Evolutionary conservation across 2,888 invertebrate species (phyloP), one percentile per base, ranked within the genome.

Genomic region (Amphipoea oculea): DNA sequence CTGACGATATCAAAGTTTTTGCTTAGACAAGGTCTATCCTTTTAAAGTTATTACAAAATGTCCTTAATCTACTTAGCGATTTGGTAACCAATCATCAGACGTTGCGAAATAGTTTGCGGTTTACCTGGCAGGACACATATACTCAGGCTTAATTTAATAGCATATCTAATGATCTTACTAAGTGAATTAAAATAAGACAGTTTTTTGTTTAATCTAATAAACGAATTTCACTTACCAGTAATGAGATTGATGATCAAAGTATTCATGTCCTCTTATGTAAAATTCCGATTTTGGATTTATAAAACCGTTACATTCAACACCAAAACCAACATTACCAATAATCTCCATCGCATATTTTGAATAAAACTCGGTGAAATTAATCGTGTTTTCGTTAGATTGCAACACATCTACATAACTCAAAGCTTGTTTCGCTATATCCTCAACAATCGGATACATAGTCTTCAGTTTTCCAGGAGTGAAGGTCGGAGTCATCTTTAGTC

Each of bases 381-480:
- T 90, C 1, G 94, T 92, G 78, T 94, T 92, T 4, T 90, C 91
- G 0, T 94, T 94, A 0, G 92, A 79, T 78, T 95, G 81, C 80
- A 91, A 66, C 71, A 91, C 76, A 42, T 95, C 92, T 12, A 97
- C 94, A 77, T 97, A 96, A 9, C 92, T 90, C 3, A 96, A 91
- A 86, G 98, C 96, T 78, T 97, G 96, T 20, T 96, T 92, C 0
- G 97, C 97, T 78, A 98, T 97, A 60, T 97, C 94, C 65, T 97
- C 96, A 20, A 98, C 97, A 0, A 97, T 96, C 0, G 95, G 95
- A 87, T 97, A 98, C 97, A 98, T 98, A 3, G 94, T 96, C 91
- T 97, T 98, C 71, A 98, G 92, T 92, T 98, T 98, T 12, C 97
- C 98, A 0, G 98, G 97, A 0, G 98, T 97, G 90, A 98, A 98